Evolutionary conservation across 1,140 invertebrate genomes (phyloP), one percentile per base, ranked within the genome.

Genomic region (Contarinia nasturtii): DNA sequence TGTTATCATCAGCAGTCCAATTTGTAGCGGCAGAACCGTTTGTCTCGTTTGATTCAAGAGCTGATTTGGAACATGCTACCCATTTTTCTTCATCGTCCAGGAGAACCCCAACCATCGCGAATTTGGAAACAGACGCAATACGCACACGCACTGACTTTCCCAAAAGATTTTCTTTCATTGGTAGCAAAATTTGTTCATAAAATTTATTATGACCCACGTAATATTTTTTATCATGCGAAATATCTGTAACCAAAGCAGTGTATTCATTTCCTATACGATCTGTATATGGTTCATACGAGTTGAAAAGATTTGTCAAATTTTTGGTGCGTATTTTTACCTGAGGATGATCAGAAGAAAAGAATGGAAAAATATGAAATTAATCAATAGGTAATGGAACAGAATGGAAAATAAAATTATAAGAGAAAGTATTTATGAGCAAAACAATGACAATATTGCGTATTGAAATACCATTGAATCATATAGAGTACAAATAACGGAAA

Each of bases 121-220:
- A 84, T 66, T 95, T 95, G 0, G 75, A 79, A 0, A 80, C 73
- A 43, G 74, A 69, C 1, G 70, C 67, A 19, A 95, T 87, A 56
- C 75, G 70, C 0, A 95, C 89, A 22, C 71, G 75, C 0, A 95
- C 68, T 57, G 82, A 73, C 61, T 86, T 85, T 0, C 92, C 92
- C 71, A 94, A 75, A 17, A 79, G 75, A 53, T 77, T 70, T 7
- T 81, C 68, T 19, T 77, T 67, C 65, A 84, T 83, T 0, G 86
- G 85, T 0, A 94, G 71, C 34, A 94, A 63, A 5, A 94, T 80
- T 71, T 98, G 95, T 63, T 97, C 90, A 61, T 98, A 98, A 58
- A 68, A 86, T 61, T 95, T 88, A 65, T 97, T 98, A 65, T 98
- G 94, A 0, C 77, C 91, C 2, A 98, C 93, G 60, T 77, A 94